phyloP scores from a whole-genome alignment of 2,888 invertebrate genomes.

The Phymatocera aterrima region DNA sequence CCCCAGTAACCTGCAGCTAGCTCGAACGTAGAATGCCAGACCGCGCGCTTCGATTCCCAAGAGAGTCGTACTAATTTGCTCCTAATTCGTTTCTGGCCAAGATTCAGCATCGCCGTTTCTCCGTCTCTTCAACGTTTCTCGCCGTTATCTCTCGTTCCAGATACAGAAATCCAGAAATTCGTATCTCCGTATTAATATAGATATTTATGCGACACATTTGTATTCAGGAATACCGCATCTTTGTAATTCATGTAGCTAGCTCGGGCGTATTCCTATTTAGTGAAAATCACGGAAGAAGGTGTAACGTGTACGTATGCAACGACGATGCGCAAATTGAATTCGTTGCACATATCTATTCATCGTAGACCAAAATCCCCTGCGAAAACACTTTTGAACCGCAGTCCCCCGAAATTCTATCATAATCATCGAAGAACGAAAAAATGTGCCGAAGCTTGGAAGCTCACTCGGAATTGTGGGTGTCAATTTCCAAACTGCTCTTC shows the following conservation, averaged over 20 bases:
- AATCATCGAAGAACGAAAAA: too few relatives aligned
- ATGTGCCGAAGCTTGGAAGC: too few relatives aligned
- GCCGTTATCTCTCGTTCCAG: not conserved
- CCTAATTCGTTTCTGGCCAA: constrained; percentile 23
- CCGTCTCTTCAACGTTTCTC: not conserved
- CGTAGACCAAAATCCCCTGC: too few relatives aligned
- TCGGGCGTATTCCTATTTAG: too few relatives aligned
- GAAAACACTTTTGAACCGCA: too few relatives aligned
- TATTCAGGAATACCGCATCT: not conserved
- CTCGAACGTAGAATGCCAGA: constrained; percentile 11
- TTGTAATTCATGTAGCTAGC: not conserved
- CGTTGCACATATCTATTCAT: too few relatives aligned
- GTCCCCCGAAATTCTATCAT: too few relatives aligned
- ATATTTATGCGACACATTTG: not conserved
- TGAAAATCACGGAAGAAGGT: too few relatives aligned
- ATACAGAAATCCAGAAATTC: not conserved
- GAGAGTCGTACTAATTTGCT: constrained; percentile 34
- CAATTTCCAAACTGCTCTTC: too few relatives aligned
- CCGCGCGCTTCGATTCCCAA: constrained; percentile 17
- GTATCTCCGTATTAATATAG: not conserved
- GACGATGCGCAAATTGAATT: too few relatives aligned
- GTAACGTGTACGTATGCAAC: too few relatives aligned
- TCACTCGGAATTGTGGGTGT: too few relatives aligned
- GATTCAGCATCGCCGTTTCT: not conserved
- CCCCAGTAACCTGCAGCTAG: not conserved